Evolutionary conservation across 2,888 invertebrate genomes (phyloP), one percentile per base, ranked within the genome.

Genomic region (Pterostichus niger): DNA sequence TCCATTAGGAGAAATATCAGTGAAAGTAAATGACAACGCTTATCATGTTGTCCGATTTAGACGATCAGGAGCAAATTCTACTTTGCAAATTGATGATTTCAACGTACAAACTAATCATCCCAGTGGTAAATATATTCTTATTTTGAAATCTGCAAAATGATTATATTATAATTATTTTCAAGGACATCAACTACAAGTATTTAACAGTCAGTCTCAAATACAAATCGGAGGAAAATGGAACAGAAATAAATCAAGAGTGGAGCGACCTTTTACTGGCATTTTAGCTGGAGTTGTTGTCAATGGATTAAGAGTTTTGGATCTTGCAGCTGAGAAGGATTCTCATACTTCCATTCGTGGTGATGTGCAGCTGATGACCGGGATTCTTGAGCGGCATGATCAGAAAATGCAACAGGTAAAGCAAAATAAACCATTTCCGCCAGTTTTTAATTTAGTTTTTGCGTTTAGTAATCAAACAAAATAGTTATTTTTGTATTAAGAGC

Each of bases 1-100:
- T 88, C 97, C 97, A 0, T 92, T 98, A 33, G 98, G 96, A 0
- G 97, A 98, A 88, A 95, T 95, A 87, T 94, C 95, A n/a, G 94
- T 96, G 3, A 94, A 96, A 88, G 96, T 98, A 5, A 98, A 98
- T 88, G 98, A 99, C 88, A 97, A 98, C 85, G 94, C 95, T 56
- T 98, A 98, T 90, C 99, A 99, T 91, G 97, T 98, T 54, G 94
- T 98, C 0, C 91, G 97, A 86, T 98, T 99, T 89, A 96, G 95
- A 3, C 92, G 98, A 85, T 94, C 94, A 82, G 98, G 98, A 7
- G 95, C 97, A 78, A 96, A 98, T 87, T 95, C 98, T 0, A 96
- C 98, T 0, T 91, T 99, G 59, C 98, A 98, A 90, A 91, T 99
- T 11, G 99, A 99, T 87, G 96, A 97, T 89, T 96, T 96, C 88